A percentile compares a stretch with the other conserved stretches of the same genome.
These are phyloP conservation scores for Meteorus cinctellus DNA, from an alignment of 2,888 invertebrate genomes.

Conservation along the genomic window DNA sequence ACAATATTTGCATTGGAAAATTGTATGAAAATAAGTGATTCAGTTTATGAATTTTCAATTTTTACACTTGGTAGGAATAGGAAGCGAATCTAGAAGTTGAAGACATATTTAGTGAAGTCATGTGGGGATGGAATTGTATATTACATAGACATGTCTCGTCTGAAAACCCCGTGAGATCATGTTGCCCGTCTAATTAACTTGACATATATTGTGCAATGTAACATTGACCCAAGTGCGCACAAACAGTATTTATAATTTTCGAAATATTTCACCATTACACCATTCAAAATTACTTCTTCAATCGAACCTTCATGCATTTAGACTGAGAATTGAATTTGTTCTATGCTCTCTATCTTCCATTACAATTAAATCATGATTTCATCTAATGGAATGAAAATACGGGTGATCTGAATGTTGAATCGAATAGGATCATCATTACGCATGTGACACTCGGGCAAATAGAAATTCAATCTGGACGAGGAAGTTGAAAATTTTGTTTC, in stretches of 20 bases:
- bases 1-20: too few species aligned
- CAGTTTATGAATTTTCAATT: too few species aligned
- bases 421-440: too few species aligned
- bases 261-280: not conserved
- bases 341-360: too few species aligned
- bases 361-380: too few species aligned
- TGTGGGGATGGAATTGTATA: not conserved
- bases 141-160: constrained; percentile 18
- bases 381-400: too few species aligned
- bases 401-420: too few species aligned
- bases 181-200: constrained; percentile 50
- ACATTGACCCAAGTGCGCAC: not conserved
- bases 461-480: not conserved
- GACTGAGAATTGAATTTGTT: too few species aligned
- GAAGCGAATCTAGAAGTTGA: not conserved
- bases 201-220: constrained; percentile 33
- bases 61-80: too few species aligned
- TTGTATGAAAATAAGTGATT: too few species aligned
- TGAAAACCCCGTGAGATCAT: constrained; percentile 36
- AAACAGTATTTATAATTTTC: not conserved
- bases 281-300: not conserved
- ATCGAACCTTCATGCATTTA: too few species aligned
- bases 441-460: not conserved
- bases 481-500: not conserved
- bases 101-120: not conserved